A percentile compares a stretch with the other conserved stretches of the same genome.
Conservation (phyloP, 2,888 invertebrate genomes). For the Ophioninae sp. region DNA sequence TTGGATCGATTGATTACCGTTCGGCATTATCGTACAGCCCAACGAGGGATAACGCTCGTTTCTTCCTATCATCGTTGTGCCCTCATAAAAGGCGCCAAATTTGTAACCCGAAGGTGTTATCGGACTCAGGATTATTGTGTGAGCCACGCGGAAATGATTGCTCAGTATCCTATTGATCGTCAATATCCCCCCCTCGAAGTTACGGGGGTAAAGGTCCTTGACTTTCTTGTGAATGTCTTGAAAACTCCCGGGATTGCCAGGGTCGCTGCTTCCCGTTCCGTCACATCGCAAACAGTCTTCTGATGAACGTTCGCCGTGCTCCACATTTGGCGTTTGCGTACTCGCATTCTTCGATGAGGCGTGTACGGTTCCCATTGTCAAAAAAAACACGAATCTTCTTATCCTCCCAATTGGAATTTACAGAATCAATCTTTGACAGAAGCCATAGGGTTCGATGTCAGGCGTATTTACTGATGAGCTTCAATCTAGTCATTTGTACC, state of each 20-base stretch:
- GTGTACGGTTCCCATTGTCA: constrained; percentile 70
- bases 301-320: constrained; percentile 32
- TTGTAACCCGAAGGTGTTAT: constrained; percentile 76
- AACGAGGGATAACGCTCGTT: constrained; percentile 75
- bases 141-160: constrained; percentile 73
- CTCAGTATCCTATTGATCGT: constrained; percentile 72
- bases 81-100: constrained; percentile 74
- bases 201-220: constrained; percentile 74
- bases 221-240: constrained; percentile 78
- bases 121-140: constrained; percentile 73
- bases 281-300: constrained; percentile 69
- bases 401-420: neutral
- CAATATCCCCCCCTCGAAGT: constrained; percentile 76
- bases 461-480: neutral
- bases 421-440: neutral
- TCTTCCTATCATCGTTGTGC: constrained; percentile 73
- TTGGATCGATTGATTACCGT: constrained; percentile 73
- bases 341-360: constrained; percentile 63
- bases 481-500: neutral
- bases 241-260: constrained; percentile 78
- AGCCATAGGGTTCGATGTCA: constrained; percentile 2
- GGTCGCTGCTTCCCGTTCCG: constrained; percentile 64
- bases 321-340: constrained; percentile 30
- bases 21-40: constrained; percentile 74
- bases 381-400: neutral